A percentile compares a stretch with the other conserved stretches of the same genome.
phyloP scores from a whole-genome alignment of 2,797 vertebrate genomes.

The Syngnathus rostellatus region DNA sequence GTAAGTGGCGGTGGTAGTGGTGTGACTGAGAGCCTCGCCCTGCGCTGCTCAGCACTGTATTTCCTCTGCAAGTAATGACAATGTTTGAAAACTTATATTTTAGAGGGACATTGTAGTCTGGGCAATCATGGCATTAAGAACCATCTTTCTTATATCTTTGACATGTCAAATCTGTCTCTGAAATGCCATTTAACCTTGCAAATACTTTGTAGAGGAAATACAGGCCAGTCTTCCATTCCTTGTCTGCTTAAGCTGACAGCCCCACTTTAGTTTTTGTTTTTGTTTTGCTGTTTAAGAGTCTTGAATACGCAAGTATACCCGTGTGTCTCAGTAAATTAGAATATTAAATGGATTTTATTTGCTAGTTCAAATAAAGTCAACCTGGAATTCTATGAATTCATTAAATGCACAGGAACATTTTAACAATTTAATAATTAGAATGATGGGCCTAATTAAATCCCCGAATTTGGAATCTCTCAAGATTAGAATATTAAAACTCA shows the following conservation, averaged over 20 bases:
- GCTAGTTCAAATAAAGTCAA: background rate
- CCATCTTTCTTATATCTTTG: background rate
- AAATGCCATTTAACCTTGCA: background rate
- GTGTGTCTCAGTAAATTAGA: background rate
- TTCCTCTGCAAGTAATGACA: conserved; percentile 39
- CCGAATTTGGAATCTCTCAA: background rate
- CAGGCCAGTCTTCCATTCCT: conserved; percentile 65
- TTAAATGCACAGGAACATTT: background rate
- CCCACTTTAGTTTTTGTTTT: conserved; percentile 34
- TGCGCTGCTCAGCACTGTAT: conserved; percentile 62
- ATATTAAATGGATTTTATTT: background rate
- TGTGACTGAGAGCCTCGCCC: conserved; percentile 79
- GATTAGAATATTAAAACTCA: background rate
- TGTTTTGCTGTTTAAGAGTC: background rate
- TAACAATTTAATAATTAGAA: background rate
- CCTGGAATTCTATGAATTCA: background rate
- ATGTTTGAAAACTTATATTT: conserved; percentile 2
- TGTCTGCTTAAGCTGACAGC: conserved; percentile 54
- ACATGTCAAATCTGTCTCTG: background rate
- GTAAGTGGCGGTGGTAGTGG: conserved; percentile 88
- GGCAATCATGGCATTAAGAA: background rate
- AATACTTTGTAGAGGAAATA: conserved; percentile 55
- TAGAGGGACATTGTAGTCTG: background rate
- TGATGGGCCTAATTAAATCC: background rate
- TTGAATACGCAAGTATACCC: background rate